phyloP scores from a whole-genome alignment of 2,888 invertebrate species.

The Seira musarum region DNA sequence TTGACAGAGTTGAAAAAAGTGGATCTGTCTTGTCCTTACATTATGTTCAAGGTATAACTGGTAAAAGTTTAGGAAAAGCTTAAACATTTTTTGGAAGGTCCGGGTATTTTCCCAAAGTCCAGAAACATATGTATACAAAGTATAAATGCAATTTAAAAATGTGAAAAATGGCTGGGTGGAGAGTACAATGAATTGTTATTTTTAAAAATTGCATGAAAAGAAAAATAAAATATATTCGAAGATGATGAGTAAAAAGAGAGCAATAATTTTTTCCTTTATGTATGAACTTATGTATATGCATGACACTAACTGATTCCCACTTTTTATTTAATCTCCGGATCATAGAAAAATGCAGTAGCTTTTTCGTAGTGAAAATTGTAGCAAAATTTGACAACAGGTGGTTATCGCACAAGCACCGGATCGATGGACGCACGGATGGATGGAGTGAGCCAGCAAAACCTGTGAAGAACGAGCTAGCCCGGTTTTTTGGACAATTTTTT shows the following conservation, averaged over 20 bases:
- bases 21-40: neutral
- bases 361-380: constrained; percentile 13
- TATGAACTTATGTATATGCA: constrained; percentile 7
- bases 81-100: constrained; percentile 18
- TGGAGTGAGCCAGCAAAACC: constrained; percentile 45
- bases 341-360: constrained; percentile 3
- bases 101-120: constrained; percentile 43
- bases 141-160: neutral
- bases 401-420: constrained; percentile 51
- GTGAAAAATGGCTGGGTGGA: neutral
- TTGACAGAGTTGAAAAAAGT: too few relatives aligned
- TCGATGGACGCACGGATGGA: constrained; percentile 22
- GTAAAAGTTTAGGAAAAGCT: constrained; percentile 2
- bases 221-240: neutral
- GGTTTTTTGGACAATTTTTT: constrained; percentile 45
- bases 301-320: constrained; percentile 4
- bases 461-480: constrained; percentile 54
- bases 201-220: neutral
- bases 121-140: constrained; percentile 34
- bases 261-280: neutral
- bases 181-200: constrained; percentile 21
- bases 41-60: constrained; percentile 5
- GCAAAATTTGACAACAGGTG: constrained; percentile 59
- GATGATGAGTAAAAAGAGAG: neutral
- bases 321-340: neutral